Conservation (phyloP, 1,140 invertebrate genomes). For the Melipona quadrifasciata region DNA sequence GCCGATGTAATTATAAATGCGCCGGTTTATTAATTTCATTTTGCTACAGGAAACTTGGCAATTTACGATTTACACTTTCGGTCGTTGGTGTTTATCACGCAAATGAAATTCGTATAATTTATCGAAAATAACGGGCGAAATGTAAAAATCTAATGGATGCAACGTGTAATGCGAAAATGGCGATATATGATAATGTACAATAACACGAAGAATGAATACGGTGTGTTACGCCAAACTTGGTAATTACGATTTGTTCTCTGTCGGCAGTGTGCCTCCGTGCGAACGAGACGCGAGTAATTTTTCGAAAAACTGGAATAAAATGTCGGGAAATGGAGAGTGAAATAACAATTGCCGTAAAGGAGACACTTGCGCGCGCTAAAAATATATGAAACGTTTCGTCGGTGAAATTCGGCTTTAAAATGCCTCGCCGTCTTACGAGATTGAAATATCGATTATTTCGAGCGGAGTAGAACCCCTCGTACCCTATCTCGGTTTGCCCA, state of each 20-base stretch:
- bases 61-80: too few species aligned
- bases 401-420: constrained; percentile 37
- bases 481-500: constrained; percentile 40
- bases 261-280: not conserved
- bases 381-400: not conserved
- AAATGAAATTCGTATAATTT: too few species aligned
- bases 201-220: too few species aligned
- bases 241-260: not conserved
- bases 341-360: not conserved
- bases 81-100: too few species aligned
- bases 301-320: not conserved
- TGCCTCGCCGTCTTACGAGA: constrained; percentile 35
- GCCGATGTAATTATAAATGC: not conserved
- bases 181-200: too few species aligned
- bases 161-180: too few species aligned
- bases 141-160: too few species aligned
- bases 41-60: not conserved
- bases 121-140: too few species aligned
- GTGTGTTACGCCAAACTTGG: not conserved
- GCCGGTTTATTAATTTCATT: not conserved
- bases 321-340: not conserved
- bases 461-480: constrained; percentile 37
- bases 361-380: too few species aligned
- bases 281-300: not conserved
- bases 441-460: constrained; percentile 57